Percentiles rank a stretch among this genome's conserved stretches.
Conservation (phyloP, 2,888 invertebrate genomes). For the Leptopilina drosophilae region DNA sequence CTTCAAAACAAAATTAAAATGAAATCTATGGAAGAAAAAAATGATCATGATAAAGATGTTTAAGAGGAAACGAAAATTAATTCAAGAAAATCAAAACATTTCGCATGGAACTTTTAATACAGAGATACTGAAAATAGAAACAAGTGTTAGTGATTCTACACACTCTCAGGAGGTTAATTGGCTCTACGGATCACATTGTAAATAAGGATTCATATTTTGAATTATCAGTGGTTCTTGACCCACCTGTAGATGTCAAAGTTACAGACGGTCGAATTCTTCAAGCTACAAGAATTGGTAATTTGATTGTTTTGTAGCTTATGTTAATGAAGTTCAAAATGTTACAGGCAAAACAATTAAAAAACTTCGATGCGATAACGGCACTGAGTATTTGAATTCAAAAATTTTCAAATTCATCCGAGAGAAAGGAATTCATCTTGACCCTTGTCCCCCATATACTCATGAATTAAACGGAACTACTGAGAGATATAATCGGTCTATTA, state of each 20-base stretch:
- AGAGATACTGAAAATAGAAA: neutral
- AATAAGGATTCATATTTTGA: slow-evolving; percentile 42
- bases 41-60: too few species aligned
- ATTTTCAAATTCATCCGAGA: neutral
- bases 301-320: too few species aligned
- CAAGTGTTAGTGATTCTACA: neutral
- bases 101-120: too few species aligned
- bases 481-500: slow-evolving; percentile 47
- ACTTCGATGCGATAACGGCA: slow-evolving; percentile 42
- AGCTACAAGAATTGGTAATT: too few species aligned
- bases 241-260: too few species aligned
- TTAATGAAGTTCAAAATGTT: neutral
- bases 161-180: too few species aligned
- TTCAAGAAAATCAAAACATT: too few species aligned
- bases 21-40: too few species aligned
- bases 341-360: slow-evolving; percentile 41
- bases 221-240: too few species aligned
- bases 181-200: slow-evolving; percentile 54
- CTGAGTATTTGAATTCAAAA: slow-evolving; percentile 40
- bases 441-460: slow-evolving; percentile 46
- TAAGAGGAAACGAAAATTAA: too few species aligned
- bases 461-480: slow-evolving; percentile 50
- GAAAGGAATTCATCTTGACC: slow-evolving; percentile 38
- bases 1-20: slow-evolving; percentile 55
- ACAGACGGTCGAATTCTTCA: too few species aligned